Base-by-base conservation (phyloP, 2,113 vertebrate species). In the Corapipo altera region DNA sequence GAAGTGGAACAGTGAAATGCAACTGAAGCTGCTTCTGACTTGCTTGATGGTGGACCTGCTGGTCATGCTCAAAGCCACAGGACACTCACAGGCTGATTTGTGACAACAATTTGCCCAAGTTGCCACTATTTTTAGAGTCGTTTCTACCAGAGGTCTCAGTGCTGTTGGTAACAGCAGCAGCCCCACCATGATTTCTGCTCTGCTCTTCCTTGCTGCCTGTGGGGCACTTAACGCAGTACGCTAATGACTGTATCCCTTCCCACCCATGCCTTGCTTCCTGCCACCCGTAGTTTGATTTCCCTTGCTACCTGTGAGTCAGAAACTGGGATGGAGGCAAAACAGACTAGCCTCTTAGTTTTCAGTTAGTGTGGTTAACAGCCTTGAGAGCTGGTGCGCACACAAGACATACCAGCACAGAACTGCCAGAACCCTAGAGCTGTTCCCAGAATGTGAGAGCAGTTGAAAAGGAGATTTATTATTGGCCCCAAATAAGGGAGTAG, bases 291-390 rank as follows among this genome's bases (percentile, higher is more conserved):
- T 66, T 51, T 86, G 51, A 57, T 62, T 85, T 77, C 89, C 73
- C 13, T 12, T 69, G 91, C 66, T 89, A 84, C 37, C 35, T 49
- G 21, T 89, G 91, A 94, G 70, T 96, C 84, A 95, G 76, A 75
- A 81, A 28, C 28, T 65, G 49, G 61, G 71, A 75, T 65, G 52
- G 57, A 92, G 46, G 61, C 33, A 71, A 41, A 92, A 95, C 69
- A 92, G 80, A 58, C 35, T 41, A 49, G 24, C 24, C 44, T 91
- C 65, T 85, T 52, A 52, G 35, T 72, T 84, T 41, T 77, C 54
- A 66, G 35, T 54, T 85, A 86, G 22, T 1, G 2, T 89, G 69
- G 65, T 59, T 54, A 59, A 52, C 3, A 0, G 37, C 44, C 48
- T 44, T 65, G 86, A 81, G 86, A 81, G 84, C 44, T 82, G 39